Evolutionary conservation across 1,140 invertebrate genomes (phyloP).

Genomic region (Eulimnadia texana): DNA sequence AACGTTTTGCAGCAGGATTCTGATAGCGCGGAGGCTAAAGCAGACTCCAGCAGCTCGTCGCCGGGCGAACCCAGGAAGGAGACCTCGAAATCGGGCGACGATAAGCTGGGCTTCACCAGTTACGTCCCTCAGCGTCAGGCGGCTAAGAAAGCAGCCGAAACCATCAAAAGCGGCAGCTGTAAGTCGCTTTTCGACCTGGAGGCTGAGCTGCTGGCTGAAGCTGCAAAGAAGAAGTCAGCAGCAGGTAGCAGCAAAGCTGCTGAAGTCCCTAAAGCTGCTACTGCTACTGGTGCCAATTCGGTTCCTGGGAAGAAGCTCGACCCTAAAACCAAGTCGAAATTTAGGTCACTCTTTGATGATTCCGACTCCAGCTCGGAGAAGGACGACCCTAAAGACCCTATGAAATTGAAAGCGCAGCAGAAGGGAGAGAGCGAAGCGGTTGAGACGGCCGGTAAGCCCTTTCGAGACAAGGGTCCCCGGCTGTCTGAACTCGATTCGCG

Average conservation of each 20-base stretch:
- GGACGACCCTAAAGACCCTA: not conserved
- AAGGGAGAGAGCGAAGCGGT: not conserved
- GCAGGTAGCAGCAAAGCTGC: not conserved
- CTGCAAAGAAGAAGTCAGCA: not conserved
- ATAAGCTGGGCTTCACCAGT: slow-evolving; percentile 16
- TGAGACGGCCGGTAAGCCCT: slow-evolving; percentile 14
- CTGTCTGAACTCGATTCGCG: slow-evolving; percentile 8
- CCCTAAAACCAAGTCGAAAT: slow-evolving; percentile 11
- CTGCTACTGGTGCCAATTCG: not conserved
- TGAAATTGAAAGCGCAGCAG: slow-evolving; percentile 10
- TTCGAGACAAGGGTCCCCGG: slow-evolving; percentile 19
- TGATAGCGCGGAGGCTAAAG: slow-evolving; percentile 22
- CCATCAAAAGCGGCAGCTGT: slow-evolving; percentile 47
- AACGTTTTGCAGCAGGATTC: slow-evolving; percentile 21
- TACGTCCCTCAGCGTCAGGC: slow-evolving; percentile 80
- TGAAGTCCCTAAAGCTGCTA: not conserved
- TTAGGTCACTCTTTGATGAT: slow-evolving; percentile 1
- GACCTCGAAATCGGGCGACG: not conserved
- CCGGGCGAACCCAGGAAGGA: slow-evolving; percentile 13
- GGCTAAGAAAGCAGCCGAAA: slow-evolving; percentile 76
- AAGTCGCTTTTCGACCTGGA: slow-evolving; percentile 14
- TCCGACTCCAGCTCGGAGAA: slow-evolving; percentile 5
- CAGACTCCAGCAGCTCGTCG: slow-evolving; percentile 15
- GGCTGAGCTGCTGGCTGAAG: slow-evolving; percentile 6
- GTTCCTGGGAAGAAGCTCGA: slow-evolving; percentile 4